phyloP scores from a whole-genome alignment of 2,888 invertebrate genomes.

The Phyto melanocephala region DNA sequence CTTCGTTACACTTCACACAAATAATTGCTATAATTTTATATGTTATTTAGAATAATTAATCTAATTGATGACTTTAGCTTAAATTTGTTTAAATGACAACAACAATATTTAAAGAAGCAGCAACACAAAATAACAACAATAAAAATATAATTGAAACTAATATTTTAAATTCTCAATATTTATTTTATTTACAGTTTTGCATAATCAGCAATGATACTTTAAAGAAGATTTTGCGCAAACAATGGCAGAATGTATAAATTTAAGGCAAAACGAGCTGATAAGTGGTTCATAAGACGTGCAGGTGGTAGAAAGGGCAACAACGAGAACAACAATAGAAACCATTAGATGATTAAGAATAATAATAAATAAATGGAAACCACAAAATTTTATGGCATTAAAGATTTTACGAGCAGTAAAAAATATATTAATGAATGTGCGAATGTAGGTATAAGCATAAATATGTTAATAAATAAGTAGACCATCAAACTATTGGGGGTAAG shows the following conservation, averaged over 20 bases:
- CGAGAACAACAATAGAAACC: not conserved
- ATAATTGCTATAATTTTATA: constrained; percentile 38
- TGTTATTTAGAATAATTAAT: constrained; percentile 39
- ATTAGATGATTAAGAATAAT: constrained; percentile 5
- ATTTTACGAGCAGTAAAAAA: not conserved
- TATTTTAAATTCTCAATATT: not conserved
- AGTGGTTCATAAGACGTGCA: no score
- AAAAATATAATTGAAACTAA: not conserved
- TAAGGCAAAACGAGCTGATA: not conserved
- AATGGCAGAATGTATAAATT: not conserved
- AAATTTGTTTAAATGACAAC: not conserved
- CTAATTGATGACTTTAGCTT: constrained; percentile 9
- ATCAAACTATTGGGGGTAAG: not conserved
- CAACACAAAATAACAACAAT: not conserved
- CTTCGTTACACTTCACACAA: not conserved
- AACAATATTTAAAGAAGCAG: not conserved
- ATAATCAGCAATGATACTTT: not conserved
- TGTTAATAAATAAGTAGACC: not conserved
- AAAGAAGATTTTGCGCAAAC: not conserved
- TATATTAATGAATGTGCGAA: no score
- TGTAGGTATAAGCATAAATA: not conserved
- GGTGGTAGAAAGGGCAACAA: not conserved
- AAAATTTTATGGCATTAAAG: not conserved
- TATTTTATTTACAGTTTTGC: not conserved
- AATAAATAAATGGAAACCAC: constrained; percentile 10